These are phyloP conservation scores for Caloenas nicobarica DNA, from an alignment of 2,113 vertebrate species.

Conservation along the genomic window DNA sequence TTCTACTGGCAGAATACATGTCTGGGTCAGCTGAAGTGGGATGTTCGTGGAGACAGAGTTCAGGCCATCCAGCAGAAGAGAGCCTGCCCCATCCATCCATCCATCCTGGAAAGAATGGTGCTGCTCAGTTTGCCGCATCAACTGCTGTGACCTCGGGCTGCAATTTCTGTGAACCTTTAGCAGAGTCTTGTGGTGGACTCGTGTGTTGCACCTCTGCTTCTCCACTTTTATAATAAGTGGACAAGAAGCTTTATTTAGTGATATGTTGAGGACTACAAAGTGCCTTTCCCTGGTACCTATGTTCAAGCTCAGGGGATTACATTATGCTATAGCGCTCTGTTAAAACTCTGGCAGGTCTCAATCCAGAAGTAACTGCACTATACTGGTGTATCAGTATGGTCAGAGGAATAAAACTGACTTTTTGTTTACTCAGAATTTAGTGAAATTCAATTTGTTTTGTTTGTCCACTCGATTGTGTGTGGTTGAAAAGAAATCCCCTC, in stretches of 20 bases:
- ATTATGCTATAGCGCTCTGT: not conserved
- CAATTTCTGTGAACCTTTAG: not conserved
- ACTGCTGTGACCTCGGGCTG: not conserved
- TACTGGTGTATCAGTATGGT: not conserved
- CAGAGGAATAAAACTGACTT: not conserved
- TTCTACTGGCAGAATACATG: not conserved
- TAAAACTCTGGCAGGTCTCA: not conserved
- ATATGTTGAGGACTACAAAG: not conserved
- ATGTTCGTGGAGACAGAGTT: not conserved
- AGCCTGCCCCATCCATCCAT: no score
- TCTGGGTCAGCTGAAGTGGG: not conserved
- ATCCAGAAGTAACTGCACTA: not conserved
- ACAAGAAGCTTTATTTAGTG: not conserved
- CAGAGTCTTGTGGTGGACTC: not conserved
- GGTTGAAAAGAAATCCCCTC: not conserved
- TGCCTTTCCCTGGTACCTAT: not conserved
- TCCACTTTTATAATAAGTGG: not conserved
- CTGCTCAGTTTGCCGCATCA: not conserved
- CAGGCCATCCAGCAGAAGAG: not conserved
- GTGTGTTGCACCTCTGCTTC: not conserved
- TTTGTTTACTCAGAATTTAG: not conserved
- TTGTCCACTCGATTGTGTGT: not conserved
- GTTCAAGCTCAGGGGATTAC: not conserved
- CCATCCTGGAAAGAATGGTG: not conserved
- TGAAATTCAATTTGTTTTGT: conserved; percentile 2